Evolutionary conservation across 2,797 vertebrate species (phyloP).

Genomic region (Macroramphosus scolopax): DNA sequence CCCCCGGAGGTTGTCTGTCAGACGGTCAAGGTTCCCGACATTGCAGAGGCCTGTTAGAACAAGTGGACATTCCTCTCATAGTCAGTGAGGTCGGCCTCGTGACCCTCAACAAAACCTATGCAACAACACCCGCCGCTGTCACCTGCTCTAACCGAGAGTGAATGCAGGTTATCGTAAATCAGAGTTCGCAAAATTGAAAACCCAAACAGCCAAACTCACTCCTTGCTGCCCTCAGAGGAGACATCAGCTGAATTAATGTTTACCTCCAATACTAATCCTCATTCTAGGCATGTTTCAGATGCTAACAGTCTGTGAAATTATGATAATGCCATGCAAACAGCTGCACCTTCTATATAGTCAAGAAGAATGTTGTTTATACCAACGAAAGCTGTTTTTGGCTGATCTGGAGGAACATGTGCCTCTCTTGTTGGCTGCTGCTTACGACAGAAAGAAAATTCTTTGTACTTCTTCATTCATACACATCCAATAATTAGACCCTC

Average conservation of each 20-base stretch:
- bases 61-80: constrained; percentile 74
- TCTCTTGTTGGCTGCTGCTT: constrained; percentile 21
- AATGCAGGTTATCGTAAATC: neutral
- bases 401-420: constrained; percentile 20
- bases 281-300: constrained; percentile 21
- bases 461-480: constrained; percentile 53
- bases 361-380: constrained; percentile 35
- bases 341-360: constrained; percentile 33
- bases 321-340: constrained; percentile 26
- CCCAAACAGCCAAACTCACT: constrained; percentile 3
- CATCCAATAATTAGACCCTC: constrained; percentile 46
- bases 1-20: constrained; percentile 53
- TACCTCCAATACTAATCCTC: constrained; percentile 19
- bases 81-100: constrained; percentile 60
- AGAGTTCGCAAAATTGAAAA: neutral
- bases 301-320: constrained; percentile 25
- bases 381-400: constrained; percentile 31
- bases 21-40: constrained; percentile 66
- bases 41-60: constrained; percentile 67
- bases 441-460: constrained; percentile 36
- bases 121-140: constrained; percentile 35
- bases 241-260: constrained; percentile 4
- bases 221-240: constrained; percentile 1
- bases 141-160: constrained; percentile 34
- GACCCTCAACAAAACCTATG: constrained; percentile 57